A percentile compares a stretch with the other conserved stretches of the same genome.
Conservation (phyloP, 2,113 vertebrate genomes). For the Pandion haliaetus region DNA sequence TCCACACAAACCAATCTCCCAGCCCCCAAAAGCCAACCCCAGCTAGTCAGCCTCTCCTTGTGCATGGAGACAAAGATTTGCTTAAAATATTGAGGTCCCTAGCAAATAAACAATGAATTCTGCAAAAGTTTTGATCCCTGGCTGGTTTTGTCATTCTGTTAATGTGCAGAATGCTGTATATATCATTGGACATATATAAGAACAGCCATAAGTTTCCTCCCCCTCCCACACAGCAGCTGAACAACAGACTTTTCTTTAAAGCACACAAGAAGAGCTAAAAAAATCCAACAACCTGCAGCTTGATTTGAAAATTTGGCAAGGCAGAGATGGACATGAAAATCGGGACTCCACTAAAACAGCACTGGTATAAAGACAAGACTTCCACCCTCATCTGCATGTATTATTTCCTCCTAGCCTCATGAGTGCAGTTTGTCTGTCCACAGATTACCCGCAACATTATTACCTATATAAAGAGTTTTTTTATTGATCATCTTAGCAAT, state of each 20-base stretch:
- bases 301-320: neutral
- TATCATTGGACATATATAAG: neutral
- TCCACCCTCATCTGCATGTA: neutral
- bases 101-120: neutral
- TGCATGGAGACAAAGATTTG: neutral
- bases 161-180: neutral
- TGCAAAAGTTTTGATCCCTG: neutral
- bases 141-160: neutral
- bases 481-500: neutral
- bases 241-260: neutral
- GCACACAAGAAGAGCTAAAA: neutral
- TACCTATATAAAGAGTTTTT: neutral
- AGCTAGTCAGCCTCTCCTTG: neutral
- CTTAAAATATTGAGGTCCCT: neutral
- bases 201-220: neutral
- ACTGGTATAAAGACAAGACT: neutral
- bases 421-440: neutral
- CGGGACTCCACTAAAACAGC: neutral
- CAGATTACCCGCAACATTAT: neutral
- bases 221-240: neutral
- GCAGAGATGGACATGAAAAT: neutral
- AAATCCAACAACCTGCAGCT: neutral
- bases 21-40: fast-evolving
- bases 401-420: neutral
- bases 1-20: neutral